Conservation (phyloP, 2,888 invertebrate genomes). For the Drosophila seclusa region DNA sequence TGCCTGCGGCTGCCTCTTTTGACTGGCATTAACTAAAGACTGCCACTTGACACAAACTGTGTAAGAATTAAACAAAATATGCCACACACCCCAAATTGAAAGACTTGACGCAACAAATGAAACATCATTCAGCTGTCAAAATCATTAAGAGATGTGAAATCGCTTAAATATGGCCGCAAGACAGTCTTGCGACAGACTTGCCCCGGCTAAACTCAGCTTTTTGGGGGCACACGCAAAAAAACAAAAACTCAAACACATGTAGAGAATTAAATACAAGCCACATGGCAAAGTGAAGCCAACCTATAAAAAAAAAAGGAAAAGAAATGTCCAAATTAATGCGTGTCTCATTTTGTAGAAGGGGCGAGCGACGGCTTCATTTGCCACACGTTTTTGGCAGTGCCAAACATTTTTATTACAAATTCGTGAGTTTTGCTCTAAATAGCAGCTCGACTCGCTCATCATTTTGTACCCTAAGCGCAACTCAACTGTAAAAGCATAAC, state of each 20-base stretch:
- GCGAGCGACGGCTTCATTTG: slow-evolving; percentile 37
- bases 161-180: slow-evolving; percentile 70
- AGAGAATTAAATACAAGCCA: slow-evolving; percentile 47
- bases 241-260: slow-evolving; percentile 52
- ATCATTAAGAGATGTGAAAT: slow-evolving; percentile 82
- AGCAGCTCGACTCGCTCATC: slow-evolving; percentile 59
- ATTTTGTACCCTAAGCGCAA: slow-evolving; percentile 9
- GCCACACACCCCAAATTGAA: slow-evolving; percentile 26
- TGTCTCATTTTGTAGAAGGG: slow-evolving; percentile 40
- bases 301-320: slow-evolving; percentile 33
- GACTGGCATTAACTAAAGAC: slow-evolving; percentile 78
- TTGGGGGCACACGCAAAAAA: slow-evolving; percentile 21
- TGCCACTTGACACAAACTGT: slow-evolving; percentile 65
- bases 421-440: slow-evolving; percentile 81
- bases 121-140: slow-evolving; percentile 83
- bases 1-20: slow-evolving; percentile 34
- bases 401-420: slow-evolving; percentile 81
- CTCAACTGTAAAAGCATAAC: slow-evolving; percentile 3
- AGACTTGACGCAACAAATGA: slow-evolving; percentile 53
- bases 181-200: slow-evolving; percentile 15
- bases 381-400: slow-evolving; percentile 60
- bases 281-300: slow-evolving; percentile 42
- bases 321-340: slow-evolving; percentile 50
- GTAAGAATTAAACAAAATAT: slow-evolving; percentile 60
- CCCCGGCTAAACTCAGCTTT: slow-evolving; percentile 61